Evolutionary conservation across 2,113 vertebrate genomes (phyloP).

Genomic region (Bucco capensis): DNA sequence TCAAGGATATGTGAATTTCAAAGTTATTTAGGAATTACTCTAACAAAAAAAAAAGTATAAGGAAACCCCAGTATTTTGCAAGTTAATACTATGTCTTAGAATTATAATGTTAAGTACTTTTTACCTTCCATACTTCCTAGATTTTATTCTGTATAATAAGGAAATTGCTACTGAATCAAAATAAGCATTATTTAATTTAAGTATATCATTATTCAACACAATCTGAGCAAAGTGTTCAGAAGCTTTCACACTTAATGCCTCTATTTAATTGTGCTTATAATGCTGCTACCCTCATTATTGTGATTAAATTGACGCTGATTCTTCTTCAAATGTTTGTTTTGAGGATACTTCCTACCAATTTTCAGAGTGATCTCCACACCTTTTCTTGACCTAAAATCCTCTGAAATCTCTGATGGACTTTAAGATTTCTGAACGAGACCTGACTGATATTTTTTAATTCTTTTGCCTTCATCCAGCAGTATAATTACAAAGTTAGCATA

Average conservation of each 20-base stretch:
- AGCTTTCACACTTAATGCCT: background rate
- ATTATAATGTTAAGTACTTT: background rate
- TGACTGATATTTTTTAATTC: background rate
- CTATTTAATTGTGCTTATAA: background rate
- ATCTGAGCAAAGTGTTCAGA: background rate
- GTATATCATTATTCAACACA: background rate
- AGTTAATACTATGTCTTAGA: background rate
- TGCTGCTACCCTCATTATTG: background rate
- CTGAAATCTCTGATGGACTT: background rate
- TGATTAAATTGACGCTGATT: background rate
- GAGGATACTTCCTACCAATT: background rate
- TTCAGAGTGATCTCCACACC: background rate
- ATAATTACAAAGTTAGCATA: background rate
- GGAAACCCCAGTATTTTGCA: background rate
- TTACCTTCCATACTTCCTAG: background rate
- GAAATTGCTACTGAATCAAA: background rate
- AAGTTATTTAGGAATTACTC: background rate
- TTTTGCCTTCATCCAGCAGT: background rate
- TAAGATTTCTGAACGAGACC: background rate
- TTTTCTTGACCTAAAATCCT: background rate
- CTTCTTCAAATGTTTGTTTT: background rate
- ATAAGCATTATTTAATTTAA: background rate
- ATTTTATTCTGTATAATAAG: background rate
- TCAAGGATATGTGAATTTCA: background rate
- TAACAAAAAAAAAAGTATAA: background rate